Base-by-base conservation (phyloP, 2,113 vertebrate genomes). In the Dryoscopus gambensis region DNA sequence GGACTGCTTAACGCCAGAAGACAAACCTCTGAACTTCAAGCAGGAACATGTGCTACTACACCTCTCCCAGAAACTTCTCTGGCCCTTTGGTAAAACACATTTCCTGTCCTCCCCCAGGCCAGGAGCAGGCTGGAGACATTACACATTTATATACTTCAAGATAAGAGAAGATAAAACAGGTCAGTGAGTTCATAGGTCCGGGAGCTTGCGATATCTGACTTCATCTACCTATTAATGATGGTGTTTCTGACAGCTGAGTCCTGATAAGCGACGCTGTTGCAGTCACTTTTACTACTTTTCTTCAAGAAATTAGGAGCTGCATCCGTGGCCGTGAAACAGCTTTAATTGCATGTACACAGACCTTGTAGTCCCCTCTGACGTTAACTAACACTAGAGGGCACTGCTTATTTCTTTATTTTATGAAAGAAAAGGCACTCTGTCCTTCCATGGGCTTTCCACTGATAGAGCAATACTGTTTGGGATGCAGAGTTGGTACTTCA, bases 301-400 rank as follows among this genome's bases (percentile, higher is more conserved):
- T 22, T 68, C 35, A 68, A 50, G 49, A 84, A 84, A 59, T 24
- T 31, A 56, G 73, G 28, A 74, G 17, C 13, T n/a, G 46, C 42
- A 76, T 18, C 46, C 2, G 1, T 0, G 0, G 59, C 30, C 39
- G 23, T 47, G 47, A 56, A 84, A 68, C 2, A 71, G 7, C 20
- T 63, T 78, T 80, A 62, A 78, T 2, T 42, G 14, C 17, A 24
- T 24, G 4, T 15, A 50, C 5, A 47, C 7, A 76, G 7, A 63
- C 44, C 16, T 35, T 20, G 31, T 46, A 14, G 28, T 24, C 53
- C 55, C 20, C 31, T 75, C 52, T 53, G 10, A 56, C 2, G 4
- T 31, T 75, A 83, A 47, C 28, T 46, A 89, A 77, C 96, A 53
- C 95, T 96, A 96, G 96, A 96, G 93, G 96, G 92, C 95, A 89